These are phyloP conservation scores for Drosophila pachea DNA, from an alignment of 1,140 invertebrate species.

Conservation along the genomic window DNA sequence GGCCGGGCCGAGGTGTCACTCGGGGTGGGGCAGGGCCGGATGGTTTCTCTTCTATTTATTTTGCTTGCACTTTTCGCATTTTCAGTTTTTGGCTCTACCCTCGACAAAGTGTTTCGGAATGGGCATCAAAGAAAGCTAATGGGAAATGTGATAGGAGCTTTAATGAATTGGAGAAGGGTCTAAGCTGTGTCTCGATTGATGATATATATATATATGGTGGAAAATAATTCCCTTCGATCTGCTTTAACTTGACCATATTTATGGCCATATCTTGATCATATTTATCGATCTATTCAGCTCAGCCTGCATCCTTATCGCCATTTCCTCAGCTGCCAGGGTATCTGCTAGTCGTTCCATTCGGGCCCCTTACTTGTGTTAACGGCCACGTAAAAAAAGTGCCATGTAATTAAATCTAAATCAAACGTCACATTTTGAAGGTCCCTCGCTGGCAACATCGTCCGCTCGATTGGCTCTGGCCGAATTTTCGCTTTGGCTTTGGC, in stretches of 20 bases:
- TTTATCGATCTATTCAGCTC: too few species aligned
- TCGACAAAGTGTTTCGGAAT: neutral
- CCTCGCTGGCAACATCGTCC: slow-evolving; percentile 40
- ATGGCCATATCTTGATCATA: too few species aligned
- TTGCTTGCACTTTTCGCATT: slow-evolving; percentile 46
- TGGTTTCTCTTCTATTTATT: slow-evolving; percentile 45
- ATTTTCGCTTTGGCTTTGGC: slow-evolving; percentile 42
- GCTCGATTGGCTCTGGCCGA: slow-evolving; percentile 69
- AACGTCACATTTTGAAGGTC: slow-evolving; percentile 76
- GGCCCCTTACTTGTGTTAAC: slow-evolving; percentile 5
- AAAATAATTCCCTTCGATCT: too few species aligned
- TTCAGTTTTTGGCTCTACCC: slow-evolving; percentile 21
- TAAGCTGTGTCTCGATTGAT: too few species aligned
- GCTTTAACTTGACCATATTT: too few species aligned
- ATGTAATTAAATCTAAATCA: slow-evolving; percentile 77
- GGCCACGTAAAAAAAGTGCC: slow-evolving; percentile 52
- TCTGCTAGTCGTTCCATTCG: neutral
- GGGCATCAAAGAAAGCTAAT: neutral
- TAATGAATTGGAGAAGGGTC: neutral
- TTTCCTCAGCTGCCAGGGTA: neutral
- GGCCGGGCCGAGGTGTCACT: slow-evolving; percentile 46
- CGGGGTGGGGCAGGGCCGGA: neutral
- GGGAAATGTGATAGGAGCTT: neutral
- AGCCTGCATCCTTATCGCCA: neutral
- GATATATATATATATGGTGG: too few species aligned